Evolutionary conservation across 1,140 invertebrate species (phyloP), one percentile per base, ranked within the genome.

Genomic region (Heliconius congener): DNA sequence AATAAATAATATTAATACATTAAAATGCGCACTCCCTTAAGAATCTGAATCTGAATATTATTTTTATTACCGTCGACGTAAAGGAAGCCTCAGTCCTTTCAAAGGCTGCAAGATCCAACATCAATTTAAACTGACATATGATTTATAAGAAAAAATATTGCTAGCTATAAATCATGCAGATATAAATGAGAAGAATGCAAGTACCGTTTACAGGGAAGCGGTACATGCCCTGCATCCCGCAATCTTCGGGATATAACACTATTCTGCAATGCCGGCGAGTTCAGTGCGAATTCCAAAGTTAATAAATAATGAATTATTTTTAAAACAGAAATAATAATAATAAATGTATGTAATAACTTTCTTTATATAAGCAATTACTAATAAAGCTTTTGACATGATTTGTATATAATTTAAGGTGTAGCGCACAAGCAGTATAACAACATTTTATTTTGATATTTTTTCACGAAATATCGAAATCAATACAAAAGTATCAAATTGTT

Each of bases 181-280:
- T 78, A 77, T 81, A 81, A 81, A 78, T 77, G 60, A 74, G 19
- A 77, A 73, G 76, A 81, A 81, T 81, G 76, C 73, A 34, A 82
- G 79, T 90, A 83, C 90, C 90, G 89, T 90, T 91, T 84, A 72
- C 70, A 84, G 84, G 85, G 85, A 88, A 88, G 86, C 86, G 52
- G 39, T 82, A 83, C 81, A 80, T 79, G 78, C 76, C 71, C 72
- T 55, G 74, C 75, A 77, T 78, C 79, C 78, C 78, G 79, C 83
- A 81, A 88, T 87, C 83, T 84, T 46, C 74, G 82, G 84, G 81
- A 83, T 84, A 83, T 81, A 81, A 76, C 81, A 81, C 83, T 81
- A 84, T 83, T 66, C 11, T 11, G 60, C 23, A 9, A 66, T 9
- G 57, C 60, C 23, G 60, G 1, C 27, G 11, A 60, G 55, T 27